Evolutionary conservation across 2,113 vertebrate genomes (phyloP), one percentile per base, ranked within the genome.

Genomic region (Delphinus delphis): DNA sequence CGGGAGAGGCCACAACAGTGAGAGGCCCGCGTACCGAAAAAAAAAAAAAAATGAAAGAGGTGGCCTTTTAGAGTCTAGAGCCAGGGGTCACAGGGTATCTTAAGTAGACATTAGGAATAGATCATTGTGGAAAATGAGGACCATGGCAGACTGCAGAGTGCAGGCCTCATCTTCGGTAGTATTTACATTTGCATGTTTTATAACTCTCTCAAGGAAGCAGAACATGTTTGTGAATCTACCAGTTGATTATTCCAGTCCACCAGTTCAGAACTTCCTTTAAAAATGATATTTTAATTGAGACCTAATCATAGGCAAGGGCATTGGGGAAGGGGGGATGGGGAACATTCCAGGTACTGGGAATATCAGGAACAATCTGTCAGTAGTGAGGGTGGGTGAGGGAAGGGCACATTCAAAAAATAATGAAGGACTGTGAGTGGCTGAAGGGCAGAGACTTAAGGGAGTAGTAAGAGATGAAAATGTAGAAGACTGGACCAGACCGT

Each of bases 251-350:
- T 17, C 36, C 31, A 74, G 23, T 73, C 38, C 7, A 81, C 71
- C 13, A 58, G 25, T 28, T 97, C 28, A 89, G 33, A 92, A 14
- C 31, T 92, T 96, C 73, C 62, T 80, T 81, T 63, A 67, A 94
- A 77, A 63, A 93, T 17, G 10, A 1, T 92, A 21, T 85, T 92
- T 85, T 91, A 90, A 93, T 18, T 96, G 58, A 93, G 74, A 86
- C 58, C 58, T 67, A 79, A 5, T 94, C 47, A 50, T 67, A 80
- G 33, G n/a, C 25, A 86, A 85, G 15, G 11, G 15, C 41, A 25
- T 4, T 47, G 47, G 31, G 28, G n/a, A 84, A 65, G 70, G 41
- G 31, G 28, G 17, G 53, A 6, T 74, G 6, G 47, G 18, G 25
- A 38, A 65, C 28, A 60, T 90, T 94, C 26, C 26, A 76, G 44